Evolutionary conservation across 1,140 invertebrate species (phyloP), one percentile per base, ranked within the genome.

Genomic region (Tetragnatha versicolor): DNA sequence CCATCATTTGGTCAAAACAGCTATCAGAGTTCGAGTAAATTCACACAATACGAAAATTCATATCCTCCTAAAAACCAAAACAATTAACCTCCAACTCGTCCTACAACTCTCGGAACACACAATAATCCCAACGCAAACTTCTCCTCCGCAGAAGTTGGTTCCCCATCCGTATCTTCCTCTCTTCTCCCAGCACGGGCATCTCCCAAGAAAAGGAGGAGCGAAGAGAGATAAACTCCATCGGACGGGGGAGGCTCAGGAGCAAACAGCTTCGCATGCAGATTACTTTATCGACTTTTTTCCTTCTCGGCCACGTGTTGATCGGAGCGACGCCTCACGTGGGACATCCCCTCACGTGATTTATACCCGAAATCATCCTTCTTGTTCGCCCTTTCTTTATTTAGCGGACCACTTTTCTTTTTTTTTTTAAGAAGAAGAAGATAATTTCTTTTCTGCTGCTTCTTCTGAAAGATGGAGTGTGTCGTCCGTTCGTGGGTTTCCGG

Each of bases 301-400:
- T 51, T 51, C n/a, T n/a, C 27, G 37, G 69, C 69, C 51, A 72
- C 69, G 69, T 72, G 69, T 72, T 72, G 69, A 72, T 58, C 66
- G 47, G 66, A 69, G 66, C 45, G 51, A 72, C 25, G 49, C 51
- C 51, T 72, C 69, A 58, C 69, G 51, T 72, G 51, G 51, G 69
- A 69, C 29, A 69, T 60, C n/a, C n/a, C n/a, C n/a, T n/a, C 20
- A 35, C 35, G 69, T 72, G 69, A 72, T 72, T 72, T 72, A 72
- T 72, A 60, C 39, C 53, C 17, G n/a, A 20, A 58, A 60, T 60
- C 69, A 72, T 58, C 60, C 53, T 72, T 72, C 69, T 72, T 72
- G 65, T 49, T 49, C 45, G 37, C n/a, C 55, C 12, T 65, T 17
- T 22, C 17, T 68, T 49, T 68, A 68, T 68, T 68, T 68, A 33